These are phyloP conservation scores for Campylomormyrus numenius DNA, from an alignment of 2,113 vertebrate species.

Conservation along the genomic window DNA sequence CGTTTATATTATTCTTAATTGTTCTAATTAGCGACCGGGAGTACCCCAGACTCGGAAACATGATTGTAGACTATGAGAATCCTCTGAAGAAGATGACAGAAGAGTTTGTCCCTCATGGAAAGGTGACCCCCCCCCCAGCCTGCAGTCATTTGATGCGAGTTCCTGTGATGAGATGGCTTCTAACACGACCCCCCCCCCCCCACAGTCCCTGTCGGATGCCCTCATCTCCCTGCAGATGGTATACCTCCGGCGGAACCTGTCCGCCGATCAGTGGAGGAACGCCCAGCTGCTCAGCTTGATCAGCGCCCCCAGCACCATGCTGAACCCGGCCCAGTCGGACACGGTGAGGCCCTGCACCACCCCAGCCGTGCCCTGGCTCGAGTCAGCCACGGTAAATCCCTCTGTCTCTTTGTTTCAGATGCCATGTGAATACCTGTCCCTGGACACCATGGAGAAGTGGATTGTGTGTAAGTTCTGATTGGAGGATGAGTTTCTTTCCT, in stretches of 20 bases:
- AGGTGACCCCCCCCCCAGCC: conserved; percentile 61
- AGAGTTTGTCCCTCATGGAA: conserved; percentile 97
- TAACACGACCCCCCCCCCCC: not conserved
- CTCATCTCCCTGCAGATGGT: conserved; percentile 97
- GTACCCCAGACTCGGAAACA: conserved; percentile 93
- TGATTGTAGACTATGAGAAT: conserved; percentile 99
- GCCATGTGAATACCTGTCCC: conserved; percentile 97
- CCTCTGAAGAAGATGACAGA: conserved; percentile 99
- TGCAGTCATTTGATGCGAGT: not conserved
- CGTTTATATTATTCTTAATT: conserved; percentile 17
- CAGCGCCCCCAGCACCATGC: conserved; percentile 54
- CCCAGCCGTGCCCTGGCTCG: not conserved
- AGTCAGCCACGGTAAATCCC: not conserved
- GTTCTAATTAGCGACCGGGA: conserved; percentile 77
- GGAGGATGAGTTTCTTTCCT: not conserved
- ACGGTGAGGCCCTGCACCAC: conserved; percentile 22
- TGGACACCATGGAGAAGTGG: conserved; percentile 98
- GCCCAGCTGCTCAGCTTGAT: conserved; percentile 95
- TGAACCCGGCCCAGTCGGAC: conserved; percentile 49
- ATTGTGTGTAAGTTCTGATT: conserved; percentile 85
- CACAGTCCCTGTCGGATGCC: conserved; percentile 89
- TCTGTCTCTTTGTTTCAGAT: conserved; percentile 60
- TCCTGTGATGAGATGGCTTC: not conserved
- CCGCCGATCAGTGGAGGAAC: conserved; percentile 97
- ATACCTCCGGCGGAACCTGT: conserved; percentile 93